These are phyloP conservation scores for Oscheius onirici DNA, from an alignment of 2,888 invertebrate species.

Conservation along the genomic window DNA sequence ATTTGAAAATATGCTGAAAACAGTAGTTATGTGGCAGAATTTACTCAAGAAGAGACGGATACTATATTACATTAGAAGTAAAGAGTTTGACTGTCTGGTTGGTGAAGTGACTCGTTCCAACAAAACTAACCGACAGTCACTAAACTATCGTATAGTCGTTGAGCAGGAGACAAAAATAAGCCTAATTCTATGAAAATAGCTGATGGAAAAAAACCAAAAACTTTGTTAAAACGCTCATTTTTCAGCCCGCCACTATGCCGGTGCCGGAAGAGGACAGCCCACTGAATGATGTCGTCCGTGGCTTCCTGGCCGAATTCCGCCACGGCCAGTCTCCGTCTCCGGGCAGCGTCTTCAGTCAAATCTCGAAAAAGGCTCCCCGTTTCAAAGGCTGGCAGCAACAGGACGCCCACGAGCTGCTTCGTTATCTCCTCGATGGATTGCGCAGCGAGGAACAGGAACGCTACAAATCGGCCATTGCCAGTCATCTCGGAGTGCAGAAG, in stretches of 20 bases:
- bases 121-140: no score
- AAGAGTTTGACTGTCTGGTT: no score
- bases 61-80: no score
- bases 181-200: no score
- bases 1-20: no score
- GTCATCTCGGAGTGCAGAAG: slow-evolving; percentile 29
- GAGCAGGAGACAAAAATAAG: no score
- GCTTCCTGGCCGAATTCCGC: slow-evolving; percentile 48
- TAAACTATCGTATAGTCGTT: no score
- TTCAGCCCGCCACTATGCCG: slow-evolving; percentile 30
- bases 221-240: neutral
- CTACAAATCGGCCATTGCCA: slow-evolving; percentile 43
- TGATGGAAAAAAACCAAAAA: no score
- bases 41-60: no score
- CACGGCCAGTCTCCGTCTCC: slow-evolving; percentile 42
- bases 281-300: slow-evolving; percentile 42
- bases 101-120: no score
- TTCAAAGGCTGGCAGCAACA: slow-evolving; percentile 95
- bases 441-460: slow-evolving; percentile 79
- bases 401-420: slow-evolving; percentile 91
- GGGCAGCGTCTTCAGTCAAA: slow-evolving; percentile 44
- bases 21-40: no score
- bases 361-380: slow-evolving; percentile 76
- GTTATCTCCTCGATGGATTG: slow-evolving; percentile 89
- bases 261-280: slow-evolving; percentile 37